Conservation (phyloP, 2,888 invertebrate genomes). For the Branchipolynoe longqiensis region DNA sequence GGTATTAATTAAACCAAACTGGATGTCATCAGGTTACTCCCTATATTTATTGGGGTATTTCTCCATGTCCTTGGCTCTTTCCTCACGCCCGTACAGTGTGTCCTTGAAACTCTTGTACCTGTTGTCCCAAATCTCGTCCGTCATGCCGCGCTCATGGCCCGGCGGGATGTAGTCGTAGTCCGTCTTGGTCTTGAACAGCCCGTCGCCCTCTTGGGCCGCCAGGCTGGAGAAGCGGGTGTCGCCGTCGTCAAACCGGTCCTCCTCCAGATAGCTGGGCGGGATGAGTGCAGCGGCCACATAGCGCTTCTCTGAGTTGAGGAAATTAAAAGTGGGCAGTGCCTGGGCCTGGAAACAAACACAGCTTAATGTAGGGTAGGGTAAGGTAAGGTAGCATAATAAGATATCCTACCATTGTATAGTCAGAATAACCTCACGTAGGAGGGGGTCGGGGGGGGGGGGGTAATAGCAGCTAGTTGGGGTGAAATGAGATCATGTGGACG, state of each 20-base stretch:
- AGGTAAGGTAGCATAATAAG: no score
- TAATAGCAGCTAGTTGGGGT: no score
- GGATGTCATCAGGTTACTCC: neutral
- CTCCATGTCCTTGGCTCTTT: neutral
- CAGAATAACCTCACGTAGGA: no score
- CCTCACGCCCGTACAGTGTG: neutral
- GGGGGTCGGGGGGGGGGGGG: no score
- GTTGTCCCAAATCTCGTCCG: neutral
- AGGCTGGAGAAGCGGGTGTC: neutral
- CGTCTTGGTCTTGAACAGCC: neutral
- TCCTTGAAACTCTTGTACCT: neutral
- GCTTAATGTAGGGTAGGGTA: no score
- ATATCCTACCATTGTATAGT: no score
- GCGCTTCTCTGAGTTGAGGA: slow-evolving; percentile 91
- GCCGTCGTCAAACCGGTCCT: slow-evolving; percentile 38
- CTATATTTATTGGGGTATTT: neutral
- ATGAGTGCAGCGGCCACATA: slow-evolving; percentile 85
- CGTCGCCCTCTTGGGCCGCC: neutral
- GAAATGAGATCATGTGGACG: no score
- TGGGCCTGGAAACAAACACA: slow-evolving; percentile 84
- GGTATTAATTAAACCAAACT: no score
- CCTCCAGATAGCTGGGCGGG: slow-evolving; percentile 81
- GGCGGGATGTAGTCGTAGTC: slow-evolving; percentile 5
- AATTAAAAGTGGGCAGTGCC: slow-evolving; percentile 95
- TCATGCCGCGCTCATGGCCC: neutral